Base-by-base conservation (phyloP, 2,888 invertebrate species). In the Hylaea fasciaria region DNA sequence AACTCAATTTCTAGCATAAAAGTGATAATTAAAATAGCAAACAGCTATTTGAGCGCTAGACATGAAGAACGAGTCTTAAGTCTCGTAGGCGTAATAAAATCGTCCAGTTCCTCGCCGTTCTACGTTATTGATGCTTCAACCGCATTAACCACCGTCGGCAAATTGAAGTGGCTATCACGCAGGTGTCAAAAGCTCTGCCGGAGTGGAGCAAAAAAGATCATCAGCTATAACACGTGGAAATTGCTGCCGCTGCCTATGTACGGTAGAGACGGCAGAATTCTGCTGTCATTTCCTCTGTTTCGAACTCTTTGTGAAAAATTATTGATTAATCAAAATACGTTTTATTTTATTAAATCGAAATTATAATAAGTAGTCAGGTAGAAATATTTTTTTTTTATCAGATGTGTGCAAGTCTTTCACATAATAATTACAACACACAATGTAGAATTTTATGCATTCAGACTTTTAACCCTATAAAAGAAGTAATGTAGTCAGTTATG, bases 121-220 rank as follows among this genome's bases (percentile, higher is more conserved):
- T 86, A 84, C 83, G 83, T 89, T 87, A 89, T 89, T 89, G 84
- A 89, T 89, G 88, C 80, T 75, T 76, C 76, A 69, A 73, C 77
- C 76, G 66, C 84, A 82, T 83, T 81, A 81, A 79, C 76, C 80
- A 81, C 78, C 83, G 72, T 78, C 73, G 81, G 85, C 80, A 83
- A 86, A 87, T 86, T 85, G 82, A 85, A 84, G 82, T 80, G 80
- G 82, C 83, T 82, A 83, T 84, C 80, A 72, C 74, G 90, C 91
- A 91, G 90, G 91, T 90, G 90, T 90, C 91, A 91, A 89, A 88
- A 87, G 85, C 83, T 82, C 75, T 80, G 80, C 83, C 83, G 83
- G 77, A 83, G 81, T 81, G 80, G 77, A 72, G 80, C 85, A 90
- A 91, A 91, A 91, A 91, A 86, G 86, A 81, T 88, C 88, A 91